Evolutionary conservation across 1,140 invertebrate genomes (phyloP), one percentile per base, ranked within the genome.

Genomic region (Dendroctonus ponderosae): DNA sequence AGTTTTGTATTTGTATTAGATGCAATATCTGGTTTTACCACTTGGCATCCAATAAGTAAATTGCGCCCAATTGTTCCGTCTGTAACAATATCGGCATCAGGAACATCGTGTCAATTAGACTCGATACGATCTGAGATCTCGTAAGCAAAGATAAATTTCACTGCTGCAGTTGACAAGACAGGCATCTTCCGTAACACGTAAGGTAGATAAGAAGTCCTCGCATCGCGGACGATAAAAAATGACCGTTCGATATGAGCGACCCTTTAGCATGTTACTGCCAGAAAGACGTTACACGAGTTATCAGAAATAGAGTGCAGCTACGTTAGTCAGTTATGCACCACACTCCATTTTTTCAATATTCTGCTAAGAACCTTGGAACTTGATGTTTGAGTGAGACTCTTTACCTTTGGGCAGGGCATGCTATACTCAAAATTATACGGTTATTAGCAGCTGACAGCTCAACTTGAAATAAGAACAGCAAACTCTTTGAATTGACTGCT

Each of bases 121-220:
- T 11, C 40, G 65, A 67, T 67, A 67, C 42, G 51, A 67, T 67
- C 64, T 51, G 39, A 26, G 39, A 51, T 58, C 54, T 38, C 44
- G 46, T 12, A 26, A 46, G 65, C 40, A 40, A 58, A 61, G 65
- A 67, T 62, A 41, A 61, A 67, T 67, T 54, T 67, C 59, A 46
- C 57, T 58, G 40, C 61, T 67, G 39, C 50, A 57, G 58, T 38
- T 61, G 57, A 67, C 65, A 67, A 67, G 65, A 61, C 65, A 53
- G 59, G 54, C 51, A 67, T 67, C 65, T 67, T 51, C 65, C 57
- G 65, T 61, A 67, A 60, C 58, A 67, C 58, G 65, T 67, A 61
- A 37, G 26, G 40, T 26, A 58, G 57, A 67, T 58, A 67, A 53
- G 48, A 59, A 58, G 57, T 51, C 42, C 15, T 53, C 54, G 41